These are phyloP conservation scores for Eupithecia abbreviata DNA, from an alignment of 2,888 invertebrate species.

Conservation along the genomic window DNA sequence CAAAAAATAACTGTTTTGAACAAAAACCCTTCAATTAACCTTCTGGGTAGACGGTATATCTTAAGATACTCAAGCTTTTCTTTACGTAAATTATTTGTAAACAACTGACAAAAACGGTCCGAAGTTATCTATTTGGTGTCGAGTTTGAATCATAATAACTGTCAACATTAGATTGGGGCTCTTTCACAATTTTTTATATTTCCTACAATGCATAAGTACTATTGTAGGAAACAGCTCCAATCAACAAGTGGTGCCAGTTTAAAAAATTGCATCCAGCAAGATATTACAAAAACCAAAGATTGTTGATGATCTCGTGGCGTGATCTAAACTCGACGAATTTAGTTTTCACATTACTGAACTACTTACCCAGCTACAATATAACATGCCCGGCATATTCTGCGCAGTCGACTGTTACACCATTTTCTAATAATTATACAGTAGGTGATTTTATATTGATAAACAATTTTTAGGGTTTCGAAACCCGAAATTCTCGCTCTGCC, in stretches of 20 bases:
- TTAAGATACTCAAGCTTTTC: not conserved
- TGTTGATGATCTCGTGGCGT: not conserved
- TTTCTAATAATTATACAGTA: conserved; percentile 25
- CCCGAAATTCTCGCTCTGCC: too few relatives aligned
- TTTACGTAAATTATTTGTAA: not conserved
- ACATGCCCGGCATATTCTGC: conserved; percentile 3
- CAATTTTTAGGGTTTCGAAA: too few relatives aligned
- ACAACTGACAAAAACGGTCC: not conserved
- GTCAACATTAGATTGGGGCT: too few relatives aligned
- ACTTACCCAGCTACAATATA: conserved; percentile 4
- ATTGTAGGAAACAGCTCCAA: too few relatives aligned
- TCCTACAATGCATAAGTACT: too few relatives aligned
- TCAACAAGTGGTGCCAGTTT: too few relatives aligned
- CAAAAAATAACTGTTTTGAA: not conserved
- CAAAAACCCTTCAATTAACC: not conserved
- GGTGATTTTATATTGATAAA: not conserved
- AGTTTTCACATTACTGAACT: conserved; percentile 20
- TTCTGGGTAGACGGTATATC: too few relatives aligned
- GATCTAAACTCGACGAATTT: conserved; percentile 14
- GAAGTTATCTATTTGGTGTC: not conserved
- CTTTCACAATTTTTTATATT: too few relatives aligned
- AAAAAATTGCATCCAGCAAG: not conserved
- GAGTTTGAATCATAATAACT: not conserved
- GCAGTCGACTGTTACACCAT: conserved; percentile 19
- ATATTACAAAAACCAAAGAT: not conserved